These are phyloP conservation scores for Echeneis naucrates DNA, from an alignment of 2,797 vertebrate species.

Conservation along the genomic window DNA sequence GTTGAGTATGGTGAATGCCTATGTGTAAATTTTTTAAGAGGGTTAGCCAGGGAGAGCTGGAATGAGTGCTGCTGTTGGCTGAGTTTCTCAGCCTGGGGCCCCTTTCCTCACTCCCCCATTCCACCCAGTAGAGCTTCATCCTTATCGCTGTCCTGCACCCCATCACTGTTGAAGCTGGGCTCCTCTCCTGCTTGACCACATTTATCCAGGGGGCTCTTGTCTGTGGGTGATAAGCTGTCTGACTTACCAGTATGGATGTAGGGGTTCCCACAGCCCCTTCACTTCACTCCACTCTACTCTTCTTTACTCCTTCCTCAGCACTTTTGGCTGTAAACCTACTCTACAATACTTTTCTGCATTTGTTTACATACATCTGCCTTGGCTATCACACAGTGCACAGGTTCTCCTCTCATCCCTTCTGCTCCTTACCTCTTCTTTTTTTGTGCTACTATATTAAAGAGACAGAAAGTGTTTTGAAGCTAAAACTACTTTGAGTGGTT, in stretches of 20 bases:
- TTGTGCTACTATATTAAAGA: slow-evolving; percentile 60
- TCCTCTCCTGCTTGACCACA: slow-evolving; percentile 81
- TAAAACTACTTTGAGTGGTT: slow-evolving; percentile 71
- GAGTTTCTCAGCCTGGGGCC: slow-evolving; percentile 76
- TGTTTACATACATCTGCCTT: slow-evolving; percentile 19
- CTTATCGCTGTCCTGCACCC: slow-evolving; percentile 87
- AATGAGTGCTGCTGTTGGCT: slow-evolving; percentile 78
- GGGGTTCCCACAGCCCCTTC: slow-evolving; percentile 65
- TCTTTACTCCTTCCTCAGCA: slow-evolving; percentile 43
- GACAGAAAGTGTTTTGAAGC: slow-evolving; percentile 62
- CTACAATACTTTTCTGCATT: slow-evolving; percentile 23
- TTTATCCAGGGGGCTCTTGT: slow-evolving; percentile 86
- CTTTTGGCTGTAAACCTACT: slow-evolving; percentile 36
- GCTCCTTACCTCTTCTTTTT: slow-evolving; percentile 25
- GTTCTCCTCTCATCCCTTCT: slow-evolving; percentile 14
- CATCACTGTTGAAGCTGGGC: slow-evolving; percentile 74
- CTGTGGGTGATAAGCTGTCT: slow-evolving; percentile 87
- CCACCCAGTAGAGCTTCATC: slow-evolving; percentile 78
- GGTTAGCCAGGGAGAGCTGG: slow-evolving; percentile 80
- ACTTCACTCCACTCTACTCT: slow-evolving; percentile 49
- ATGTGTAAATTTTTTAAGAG: slow-evolving; percentile 85
- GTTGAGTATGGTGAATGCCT: slow-evolving; percentile 77
- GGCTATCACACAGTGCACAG: slow-evolving; percentile 47
- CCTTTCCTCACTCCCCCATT: slow-evolving; percentile 69
- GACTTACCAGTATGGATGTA: slow-evolving; percentile 79